These are phyloP conservation scores for Pitta sordida DNA, from an alignment of 2,113 vertebrate genomes.

Conservation along the genomic window DNA sequence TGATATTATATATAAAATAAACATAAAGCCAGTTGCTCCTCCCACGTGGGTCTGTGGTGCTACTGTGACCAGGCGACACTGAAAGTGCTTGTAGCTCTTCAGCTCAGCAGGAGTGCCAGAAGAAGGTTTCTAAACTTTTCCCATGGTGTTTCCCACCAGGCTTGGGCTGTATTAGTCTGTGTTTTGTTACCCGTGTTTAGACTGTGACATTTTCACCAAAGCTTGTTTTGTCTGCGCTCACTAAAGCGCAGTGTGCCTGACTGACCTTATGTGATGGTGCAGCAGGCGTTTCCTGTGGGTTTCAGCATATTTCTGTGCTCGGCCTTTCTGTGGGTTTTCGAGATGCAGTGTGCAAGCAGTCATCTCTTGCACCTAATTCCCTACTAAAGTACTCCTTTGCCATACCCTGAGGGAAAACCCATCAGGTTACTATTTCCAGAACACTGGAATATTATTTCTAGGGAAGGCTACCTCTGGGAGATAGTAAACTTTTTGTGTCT, in stretches of 20 bases:
- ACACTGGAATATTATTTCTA: not conserved
- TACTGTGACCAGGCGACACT: rapidly evolving
- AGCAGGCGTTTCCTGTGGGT: conserved; percentile 15
- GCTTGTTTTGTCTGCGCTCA: conserved; percentile 48
- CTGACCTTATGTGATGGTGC: conserved; percentile 12
- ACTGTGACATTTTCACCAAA: conserved; percentile 49
- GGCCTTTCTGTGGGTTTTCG: not conserved
- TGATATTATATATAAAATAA: no score
- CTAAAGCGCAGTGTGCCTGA: conserved; percentile 18
- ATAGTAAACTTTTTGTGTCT: not conserved
- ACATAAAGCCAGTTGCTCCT: not conserved
- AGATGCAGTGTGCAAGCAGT: rapidly evolving
- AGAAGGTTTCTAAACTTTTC: conserved; percentile 16
- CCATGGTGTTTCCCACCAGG: conserved; percentile 21
- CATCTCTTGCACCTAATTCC: not conserved
- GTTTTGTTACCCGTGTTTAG: conserved; percentile 46
- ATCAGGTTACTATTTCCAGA: not conserved
- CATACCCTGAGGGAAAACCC: not conserved
- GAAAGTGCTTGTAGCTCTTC: not conserved
- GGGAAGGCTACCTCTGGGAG: not conserved
- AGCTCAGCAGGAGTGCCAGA: not conserved
- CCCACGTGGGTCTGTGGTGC: not conserved
- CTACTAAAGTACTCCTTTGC: not conserved
- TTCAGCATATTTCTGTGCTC: not conserved
- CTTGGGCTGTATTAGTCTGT: not conserved